phyloP scores from a whole-genome alignment of 2,888 invertebrate species.

The Hetaerina titia region DNA sequence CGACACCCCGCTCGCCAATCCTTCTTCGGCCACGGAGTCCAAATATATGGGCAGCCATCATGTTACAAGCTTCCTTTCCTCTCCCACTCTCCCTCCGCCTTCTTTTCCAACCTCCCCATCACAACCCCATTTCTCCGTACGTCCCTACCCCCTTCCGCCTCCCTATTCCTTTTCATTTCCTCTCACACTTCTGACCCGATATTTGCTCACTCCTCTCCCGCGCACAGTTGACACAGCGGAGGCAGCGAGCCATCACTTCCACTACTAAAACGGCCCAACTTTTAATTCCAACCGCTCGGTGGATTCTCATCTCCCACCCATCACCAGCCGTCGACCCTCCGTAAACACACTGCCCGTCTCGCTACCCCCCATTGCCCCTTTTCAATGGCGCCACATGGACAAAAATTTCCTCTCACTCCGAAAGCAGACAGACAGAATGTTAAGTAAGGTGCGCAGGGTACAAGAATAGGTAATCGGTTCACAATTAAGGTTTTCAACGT shows the following conservation, averaged over 20 bases:
- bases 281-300: not conserved
- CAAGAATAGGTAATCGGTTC: not conserved
- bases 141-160: not conserved
- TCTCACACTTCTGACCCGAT: not conserved
- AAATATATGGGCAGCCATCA: constrained; percentile 64
- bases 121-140: not conserved
- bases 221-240: not conserved
- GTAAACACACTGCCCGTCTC: not conserved
- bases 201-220: not conserved
- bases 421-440: not conserved
- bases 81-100: not conserved
- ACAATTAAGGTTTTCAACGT: not conserved
- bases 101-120: not conserved
- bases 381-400: too few relatives aligned
- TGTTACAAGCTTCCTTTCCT: constrained; percentile 49
- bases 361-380: not conserved
- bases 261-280: not conserved
- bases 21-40: constrained; percentile 48
- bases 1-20: constrained; percentile 16
- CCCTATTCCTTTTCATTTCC: too few relatives aligned
- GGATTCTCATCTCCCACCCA: not conserved
- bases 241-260: constrained; percentile 28
- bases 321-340: not conserved
- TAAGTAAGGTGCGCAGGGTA: not conserved
- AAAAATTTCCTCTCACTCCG: not conserved